Evolutionary conservation across 2,113 vertebrate species (phyloP).

Genomic region (Tachysurus fulvidraco): DNA sequence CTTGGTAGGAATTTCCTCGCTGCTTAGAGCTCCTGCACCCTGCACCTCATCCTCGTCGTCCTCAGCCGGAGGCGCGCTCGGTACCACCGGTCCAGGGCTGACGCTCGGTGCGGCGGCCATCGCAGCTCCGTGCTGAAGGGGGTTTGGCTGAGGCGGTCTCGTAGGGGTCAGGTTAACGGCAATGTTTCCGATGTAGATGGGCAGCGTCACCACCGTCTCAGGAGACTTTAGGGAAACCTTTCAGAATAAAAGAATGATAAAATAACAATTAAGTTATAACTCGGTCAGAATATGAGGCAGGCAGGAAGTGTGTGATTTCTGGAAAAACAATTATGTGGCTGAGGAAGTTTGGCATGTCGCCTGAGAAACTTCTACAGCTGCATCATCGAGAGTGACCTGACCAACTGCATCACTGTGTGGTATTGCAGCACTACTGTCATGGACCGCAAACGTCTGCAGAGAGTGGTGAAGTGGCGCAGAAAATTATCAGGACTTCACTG

Average conservation of each 20-base stretch:
- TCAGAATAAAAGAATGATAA: constrained; percentile 11
- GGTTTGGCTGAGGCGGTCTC: constrained; percentile 59
- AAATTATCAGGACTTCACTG: too few relatives aligned
- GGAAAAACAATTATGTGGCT: background rate
- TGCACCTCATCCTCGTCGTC: constrained; percentile 68
- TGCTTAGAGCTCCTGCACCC: constrained; percentile 71
- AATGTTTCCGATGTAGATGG: constrained; percentile 93
- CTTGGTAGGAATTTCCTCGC: constrained; percentile 85
- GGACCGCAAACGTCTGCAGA: too few relatives aligned
- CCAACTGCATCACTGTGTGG: too few relatives aligned
- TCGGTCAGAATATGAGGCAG: background rate
- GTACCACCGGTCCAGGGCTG: constrained; percentile 55
- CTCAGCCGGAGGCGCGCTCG: constrained; percentile 88
- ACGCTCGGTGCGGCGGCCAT: constrained; percentile 48
- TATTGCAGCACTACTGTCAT: too few relatives aligned
- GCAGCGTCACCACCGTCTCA: constrained; percentile 84
- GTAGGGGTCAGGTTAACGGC: constrained; percentile 81
- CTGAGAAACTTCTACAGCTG: too few relatives aligned
- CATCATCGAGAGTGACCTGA: too few relatives aligned
- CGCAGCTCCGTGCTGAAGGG: constrained; percentile 52
- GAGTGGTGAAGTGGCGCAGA: too few relatives aligned
- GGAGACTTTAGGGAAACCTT: constrained; percentile 92
- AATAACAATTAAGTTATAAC: background rate
- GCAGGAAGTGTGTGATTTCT: background rate
- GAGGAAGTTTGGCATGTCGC: too few relatives aligned